phyloP scores from a whole-genome alignment of 2,888 invertebrate species.

The Nebria brevicollis region DNA sequence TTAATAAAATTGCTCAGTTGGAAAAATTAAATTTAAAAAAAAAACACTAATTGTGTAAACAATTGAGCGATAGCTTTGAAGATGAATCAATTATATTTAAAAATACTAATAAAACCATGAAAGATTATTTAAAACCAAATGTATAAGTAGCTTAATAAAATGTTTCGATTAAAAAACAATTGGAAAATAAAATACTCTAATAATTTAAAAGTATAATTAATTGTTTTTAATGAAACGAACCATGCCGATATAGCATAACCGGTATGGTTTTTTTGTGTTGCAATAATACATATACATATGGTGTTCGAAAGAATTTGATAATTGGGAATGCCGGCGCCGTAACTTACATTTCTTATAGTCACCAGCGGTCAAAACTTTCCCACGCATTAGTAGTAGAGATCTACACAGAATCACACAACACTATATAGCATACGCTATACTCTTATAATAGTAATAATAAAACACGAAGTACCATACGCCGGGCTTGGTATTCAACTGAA shows the following conservation, averaged over 20 bases:
- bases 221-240: too few relatives aligned
- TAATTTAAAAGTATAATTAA: too few relatives aligned
- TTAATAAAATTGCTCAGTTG: neutral
- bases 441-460: neutral
- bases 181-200: too few relatives aligned
- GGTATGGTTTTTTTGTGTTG: neutral
- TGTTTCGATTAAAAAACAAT: too few relatives aligned
- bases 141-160: too few relatives aligned
- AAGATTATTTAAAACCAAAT: too few relatives aligned
- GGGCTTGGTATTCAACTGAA: neutral
- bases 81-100: neutral
- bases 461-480: neutral
- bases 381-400: conserved; percentile 15
- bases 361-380: conserved; percentile 40
- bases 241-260: neutral
- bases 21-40: neutral
- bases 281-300: neutral
- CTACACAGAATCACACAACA: neutral
- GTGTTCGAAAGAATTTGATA: neutral
- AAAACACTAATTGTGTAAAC: neutral
- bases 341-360: conserved; percentile 3
- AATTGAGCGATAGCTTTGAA: neutral
- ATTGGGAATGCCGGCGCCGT: conserved; percentile 16
- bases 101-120: too few relatives aligned
- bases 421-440: neutral